phyloP scores from a whole-genome alignment of 2,888 invertebrate genomes.

The Drosophila mercatorum region DNA sequence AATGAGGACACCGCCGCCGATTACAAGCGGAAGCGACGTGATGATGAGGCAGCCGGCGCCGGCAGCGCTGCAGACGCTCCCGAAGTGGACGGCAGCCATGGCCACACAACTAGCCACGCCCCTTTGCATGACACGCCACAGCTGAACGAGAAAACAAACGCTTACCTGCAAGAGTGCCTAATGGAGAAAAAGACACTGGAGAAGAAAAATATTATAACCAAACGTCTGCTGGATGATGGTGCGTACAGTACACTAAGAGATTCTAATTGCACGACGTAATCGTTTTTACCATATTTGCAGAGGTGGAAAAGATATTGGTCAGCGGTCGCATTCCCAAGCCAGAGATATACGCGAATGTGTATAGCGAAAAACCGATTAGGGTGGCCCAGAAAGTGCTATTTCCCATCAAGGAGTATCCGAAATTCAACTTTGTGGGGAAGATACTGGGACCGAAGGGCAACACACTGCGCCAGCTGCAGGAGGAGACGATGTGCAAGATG shows the following conservation, averaged over 20 bases:
- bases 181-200: conserved; percentile 89
- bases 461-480: conserved; percentile 95
- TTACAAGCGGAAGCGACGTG: conserved; percentile 83
- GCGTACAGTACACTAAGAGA: conserved; percentile 19
- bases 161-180: conserved; percentile 90
- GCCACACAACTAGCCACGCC: conserved; percentile 71
- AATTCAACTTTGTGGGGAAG: conserved; percentile 97
- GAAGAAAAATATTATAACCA: conserved; percentile 88
- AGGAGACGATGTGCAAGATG: conserved; percentile 98
- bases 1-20: conserved; percentile 83
- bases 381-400: conserved; percentile 83
- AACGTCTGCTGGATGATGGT: conserved; percentile 90
- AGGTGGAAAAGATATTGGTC: conserved; percentile 90
- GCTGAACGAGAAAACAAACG: conserved; percentile 89
- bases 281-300: conserved; percentile 43
- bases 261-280: background rate
- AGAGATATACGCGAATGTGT: conserved; percentile 83
- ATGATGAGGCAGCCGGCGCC: conserved; percentile 76
- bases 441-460: conserved; percentile 97
- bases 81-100: conserved; percentile 66
- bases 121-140: conserved; percentile 83
- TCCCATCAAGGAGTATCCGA: conserved; percentile 83
- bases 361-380: conserved; percentile 83
- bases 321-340: conserved; percentile 88
- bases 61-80: conserved; percentile 63